Percentiles rank a stretch among this genome's conserved stretches.
Evolutionary conservation across 2,888 invertebrate genomes (phyloP).

Genomic region (Buathra laborator): DNA sequence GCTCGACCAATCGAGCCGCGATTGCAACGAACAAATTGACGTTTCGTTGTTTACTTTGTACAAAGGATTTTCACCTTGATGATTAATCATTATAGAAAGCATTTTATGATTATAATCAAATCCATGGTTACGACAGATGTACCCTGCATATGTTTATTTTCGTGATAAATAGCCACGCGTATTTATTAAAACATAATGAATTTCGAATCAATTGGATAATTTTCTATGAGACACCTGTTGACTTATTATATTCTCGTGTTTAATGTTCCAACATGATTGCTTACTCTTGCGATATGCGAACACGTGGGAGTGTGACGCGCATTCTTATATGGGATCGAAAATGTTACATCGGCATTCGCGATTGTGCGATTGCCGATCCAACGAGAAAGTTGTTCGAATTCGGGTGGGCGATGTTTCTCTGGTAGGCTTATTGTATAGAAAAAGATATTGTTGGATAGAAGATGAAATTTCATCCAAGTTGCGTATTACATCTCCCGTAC

Average conservation of each 20-base stretch:
- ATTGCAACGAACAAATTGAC: conserved; percentile 9
- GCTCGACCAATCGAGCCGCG: conserved; percentile 37
- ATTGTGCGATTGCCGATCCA: conserved; percentile 40
- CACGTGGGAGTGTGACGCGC: conserved; percentile 38
- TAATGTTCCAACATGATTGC: conserved; percentile 6
- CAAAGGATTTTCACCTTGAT: no score
- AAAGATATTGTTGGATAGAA: no score
- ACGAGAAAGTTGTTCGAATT: conserved; percentile 35
- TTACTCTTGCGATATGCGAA: conserved; percentile 36
- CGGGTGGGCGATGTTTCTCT: conserved; percentile 18
- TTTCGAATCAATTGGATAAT: not conserved
- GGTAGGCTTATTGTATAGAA: conserved; percentile 1
- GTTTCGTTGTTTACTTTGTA: no score
- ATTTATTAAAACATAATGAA: not conserved
- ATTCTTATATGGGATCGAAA: conserved; percentile 53
- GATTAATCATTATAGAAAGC: no score
- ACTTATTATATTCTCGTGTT: conserved; percentile 2
- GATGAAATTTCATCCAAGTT: no score
- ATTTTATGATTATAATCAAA: no score
- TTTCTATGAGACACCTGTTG: conserved; percentile 1
- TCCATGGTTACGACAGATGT: no score
- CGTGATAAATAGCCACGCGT: no score
- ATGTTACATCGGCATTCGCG: conserved; percentile 51
- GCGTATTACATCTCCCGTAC: no score
- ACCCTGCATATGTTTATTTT: no score